These are phyloP conservation scores for Aethina tumida DNA, from an alignment of 1,140 invertebrate genomes.

Conservation along the genomic window DNA sequence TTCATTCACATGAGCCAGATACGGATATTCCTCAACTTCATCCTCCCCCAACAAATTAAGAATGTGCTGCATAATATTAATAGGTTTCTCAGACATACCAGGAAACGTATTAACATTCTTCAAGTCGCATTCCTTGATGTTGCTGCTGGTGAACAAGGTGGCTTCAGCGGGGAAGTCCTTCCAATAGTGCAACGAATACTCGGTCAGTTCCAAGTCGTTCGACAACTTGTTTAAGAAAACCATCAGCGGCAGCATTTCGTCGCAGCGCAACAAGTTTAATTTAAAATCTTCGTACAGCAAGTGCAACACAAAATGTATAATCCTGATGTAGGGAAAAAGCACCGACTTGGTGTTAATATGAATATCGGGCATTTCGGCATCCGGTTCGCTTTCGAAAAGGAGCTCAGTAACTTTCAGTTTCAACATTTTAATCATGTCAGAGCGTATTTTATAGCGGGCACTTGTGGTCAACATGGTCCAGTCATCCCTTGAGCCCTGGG, in stretches of 20 bases:
- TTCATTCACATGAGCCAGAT: constrained; percentile 57
- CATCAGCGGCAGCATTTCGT: constrained; percentile 58
- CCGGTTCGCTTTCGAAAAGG: not conserved
- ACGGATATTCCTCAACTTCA: constrained; percentile 52
- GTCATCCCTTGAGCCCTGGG: constrained; percentile 56
- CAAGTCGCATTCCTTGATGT: constrained; percentile 39
- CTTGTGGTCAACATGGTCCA: too few species aligned
- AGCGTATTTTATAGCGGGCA: too few species aligned
- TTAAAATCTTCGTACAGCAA: constrained; percentile 88
- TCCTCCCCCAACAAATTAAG: constrained; percentile 49
- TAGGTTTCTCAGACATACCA: constrained; percentile 52
- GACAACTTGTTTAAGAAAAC: constrained; percentile 69
- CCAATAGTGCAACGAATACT: constrained; percentile 75
- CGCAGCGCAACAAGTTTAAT: constrained; percentile 59
- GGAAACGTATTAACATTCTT: constrained; percentile 51
- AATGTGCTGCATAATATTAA: constrained; percentile 60
- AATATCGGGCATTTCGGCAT: not conserved
- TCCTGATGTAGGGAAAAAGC: constrained; percentile 63
- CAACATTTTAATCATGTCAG: not conserved
- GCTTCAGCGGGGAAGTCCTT: constrained; percentile 68
- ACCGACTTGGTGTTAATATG: constrained; percentile 41
- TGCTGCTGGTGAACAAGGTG: constrained; percentile 38
- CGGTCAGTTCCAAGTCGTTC: constrained; percentile 59
- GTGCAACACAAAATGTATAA: constrained; percentile 74
- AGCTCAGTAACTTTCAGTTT: not conserved